Conservation (phyloP, 2,797 vertebrate genomes). For the Phoeniculus purpureus region DNA sequence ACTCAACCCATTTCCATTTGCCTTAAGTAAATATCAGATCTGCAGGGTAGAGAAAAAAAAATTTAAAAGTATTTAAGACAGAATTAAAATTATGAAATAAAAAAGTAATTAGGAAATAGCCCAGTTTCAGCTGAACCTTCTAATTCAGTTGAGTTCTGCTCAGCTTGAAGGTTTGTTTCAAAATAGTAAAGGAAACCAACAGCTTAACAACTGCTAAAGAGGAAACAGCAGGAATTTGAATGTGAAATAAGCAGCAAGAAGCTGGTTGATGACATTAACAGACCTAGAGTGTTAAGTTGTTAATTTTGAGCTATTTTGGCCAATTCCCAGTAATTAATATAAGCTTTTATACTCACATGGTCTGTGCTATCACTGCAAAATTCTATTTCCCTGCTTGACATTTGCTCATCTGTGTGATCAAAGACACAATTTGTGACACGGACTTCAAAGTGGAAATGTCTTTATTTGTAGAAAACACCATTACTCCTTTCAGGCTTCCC, state of each 20-base stretch:
- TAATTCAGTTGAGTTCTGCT: background rate
- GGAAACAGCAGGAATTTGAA: background rate
- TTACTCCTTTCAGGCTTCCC: slow-evolving; percentile 14
- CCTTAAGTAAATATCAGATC: background rate
- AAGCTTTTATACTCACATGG: slow-evolving; percentile 30
- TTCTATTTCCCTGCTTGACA: slow-evolving; percentile 34
- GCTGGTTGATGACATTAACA: background rate
- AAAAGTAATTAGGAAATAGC: background rate
- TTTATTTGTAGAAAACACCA: slow-evolving; percentile 35
- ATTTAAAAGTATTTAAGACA: background rate
- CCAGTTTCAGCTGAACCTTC: background rate
- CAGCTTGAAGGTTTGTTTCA: background rate
- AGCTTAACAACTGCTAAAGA: background rate
- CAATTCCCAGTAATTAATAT: slow-evolving; percentile 55
- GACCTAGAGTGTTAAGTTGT: background rate
- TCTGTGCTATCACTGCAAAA: background rate
- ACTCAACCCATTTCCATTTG: background rate
- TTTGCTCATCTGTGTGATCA: slow-evolving; percentile 72
- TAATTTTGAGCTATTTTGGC: background rate
- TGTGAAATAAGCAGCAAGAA: background rate
- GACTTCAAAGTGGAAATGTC: slow-evolving; percentile 67
- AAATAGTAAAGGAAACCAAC: background rate
- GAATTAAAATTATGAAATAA: background rate
- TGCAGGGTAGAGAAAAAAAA: background rate
- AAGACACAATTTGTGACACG: slow-evolving; percentile 56